Conservation (phyloP, 2,113 vertebrate species). For the Megaptera novaeangliae region DNA sequence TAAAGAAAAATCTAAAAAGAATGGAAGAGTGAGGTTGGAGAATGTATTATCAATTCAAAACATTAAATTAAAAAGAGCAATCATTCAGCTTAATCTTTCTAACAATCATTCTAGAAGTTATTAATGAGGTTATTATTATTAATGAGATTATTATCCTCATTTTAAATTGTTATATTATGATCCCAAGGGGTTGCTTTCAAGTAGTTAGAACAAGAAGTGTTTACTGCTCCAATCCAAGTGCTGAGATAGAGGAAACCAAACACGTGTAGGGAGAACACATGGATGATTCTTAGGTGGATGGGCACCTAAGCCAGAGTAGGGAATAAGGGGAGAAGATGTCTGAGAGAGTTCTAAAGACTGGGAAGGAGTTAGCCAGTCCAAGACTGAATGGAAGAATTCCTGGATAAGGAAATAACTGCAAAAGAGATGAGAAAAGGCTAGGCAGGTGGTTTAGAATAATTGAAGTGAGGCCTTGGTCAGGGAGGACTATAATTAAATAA, state of each 20-base stretch:
- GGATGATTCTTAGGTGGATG: background rate
- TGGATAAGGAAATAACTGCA: background rate
- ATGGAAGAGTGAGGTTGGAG: background rate
- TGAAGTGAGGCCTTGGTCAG: background rate
- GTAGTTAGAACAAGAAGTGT: background rate
- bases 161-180: background rate
- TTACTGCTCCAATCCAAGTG: background rate
- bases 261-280: background rate
- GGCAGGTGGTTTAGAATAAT: background rate
- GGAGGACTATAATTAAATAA: background rate
- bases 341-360: background rate
- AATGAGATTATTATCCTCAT: background rate
- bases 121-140: conserved; percentile 31
- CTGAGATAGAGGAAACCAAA: background rate
- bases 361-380: background rate
- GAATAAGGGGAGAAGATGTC: background rate
- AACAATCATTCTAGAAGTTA: background rate
- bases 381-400: background rate
- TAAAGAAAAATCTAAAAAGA: background rate
- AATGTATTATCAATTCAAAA: background rate
- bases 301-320: background rate
- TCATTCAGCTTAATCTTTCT: conserved; percentile 1
- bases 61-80: conserved; percentile 11
- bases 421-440: background rate
- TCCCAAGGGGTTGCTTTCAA: background rate